Evolutionary conservation across 1,140 invertebrate genomes (phyloP), one percentile per base, ranked within the genome.

Genomic region (Paramacrobiotus metropolitanus): DNA sequence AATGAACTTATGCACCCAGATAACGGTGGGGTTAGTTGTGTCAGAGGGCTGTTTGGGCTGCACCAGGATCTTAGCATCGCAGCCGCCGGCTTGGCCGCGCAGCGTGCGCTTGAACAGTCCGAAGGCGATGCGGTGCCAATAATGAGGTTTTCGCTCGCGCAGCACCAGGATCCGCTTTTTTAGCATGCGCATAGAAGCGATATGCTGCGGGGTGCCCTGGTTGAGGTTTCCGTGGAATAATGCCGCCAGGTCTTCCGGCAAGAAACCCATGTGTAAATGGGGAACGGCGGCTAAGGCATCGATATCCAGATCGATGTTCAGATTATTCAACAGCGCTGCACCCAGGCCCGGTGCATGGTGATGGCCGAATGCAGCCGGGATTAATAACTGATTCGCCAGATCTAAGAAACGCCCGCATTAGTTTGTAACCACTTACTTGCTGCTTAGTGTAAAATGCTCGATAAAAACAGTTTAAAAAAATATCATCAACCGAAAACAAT

Each of bases 171-270:
- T 55, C 4, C 48, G 48, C 15, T 28, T 55, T 24, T 55, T 55
- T 24, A 55, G 48, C 48, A 28, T 55, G 34, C 34, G 34, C 34
- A 40, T 9, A 40, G 34, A 9, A n/a, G 34, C 34, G 34, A 9
- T 40, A n/a, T 40, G 34, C n/a, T 40, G 34, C 9, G 9, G 9
- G 9, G n/a, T 9, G 9, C n/a, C 34, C n/a, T 40, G 34, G 9
- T 9, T 9, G 34, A n/a, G 9, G n/a, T n/a, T 40, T 9, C 9
- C 34, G 9, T 40, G 34, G 34, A 40, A 40, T n/a, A 40, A n/a
- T n/a, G 34, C n/a, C 34, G n/a, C n/a, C 34, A 40, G 34, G 76
- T 93, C 89, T 69, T 83, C 74, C 63, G 92, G 77, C 64, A 93
- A n/a, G n/a, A n/a, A n/a, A n/a, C n/a, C n/a, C n/a, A n/a, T n/a